A percentile compares a stretch with the other conserved stretches of the same genome.
phyloP scores from a whole-genome alignment of 2,888 invertebrate genomes.

The Thecophora atra region DNA sequence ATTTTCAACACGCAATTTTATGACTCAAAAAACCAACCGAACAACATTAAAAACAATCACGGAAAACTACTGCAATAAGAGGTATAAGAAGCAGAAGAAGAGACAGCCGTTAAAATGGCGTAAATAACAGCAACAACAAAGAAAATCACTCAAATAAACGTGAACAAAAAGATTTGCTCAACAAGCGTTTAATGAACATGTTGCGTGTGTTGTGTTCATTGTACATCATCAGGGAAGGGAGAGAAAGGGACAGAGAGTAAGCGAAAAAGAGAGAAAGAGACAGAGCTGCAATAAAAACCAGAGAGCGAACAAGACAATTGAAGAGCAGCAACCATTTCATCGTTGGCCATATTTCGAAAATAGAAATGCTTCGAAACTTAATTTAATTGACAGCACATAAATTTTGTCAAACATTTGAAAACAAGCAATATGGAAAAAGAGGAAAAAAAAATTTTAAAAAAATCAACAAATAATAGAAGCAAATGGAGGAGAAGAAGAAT shows the following conservation, averaged over 20 bases:
- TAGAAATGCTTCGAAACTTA: slow-evolving; percentile 8
- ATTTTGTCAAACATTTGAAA: slow-evolving; percentile 16
- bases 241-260: too few relatives aligned
- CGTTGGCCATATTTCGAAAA: background rate
- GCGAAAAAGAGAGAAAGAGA: too few relatives aligned
- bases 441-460: background rate
- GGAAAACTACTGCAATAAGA: too few relatives aligned
- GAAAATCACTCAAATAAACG: background rate
- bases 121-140: background rate
- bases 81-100: background rate
- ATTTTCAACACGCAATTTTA: slow-evolving; percentile 15
- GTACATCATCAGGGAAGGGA: too few relatives aligned
- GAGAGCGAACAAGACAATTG: background rate
- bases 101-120: background rate
- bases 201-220: too few relatives aligned
- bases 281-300: too few relatives aligned
- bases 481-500: background rate
- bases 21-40: slow-evolving; percentile 12
- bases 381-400: slow-evolving; percentile 23
- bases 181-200: too few relatives aligned
- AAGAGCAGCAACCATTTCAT: background rate
- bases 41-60: background rate
- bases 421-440: background rate
- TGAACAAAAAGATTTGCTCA: background rate
- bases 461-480: background rate